These are phyloP conservation scores for Cheiracanthium punctorium DNA, from an alignment of 2,888 invertebrate species.

Conservation along the genomic window DNA sequence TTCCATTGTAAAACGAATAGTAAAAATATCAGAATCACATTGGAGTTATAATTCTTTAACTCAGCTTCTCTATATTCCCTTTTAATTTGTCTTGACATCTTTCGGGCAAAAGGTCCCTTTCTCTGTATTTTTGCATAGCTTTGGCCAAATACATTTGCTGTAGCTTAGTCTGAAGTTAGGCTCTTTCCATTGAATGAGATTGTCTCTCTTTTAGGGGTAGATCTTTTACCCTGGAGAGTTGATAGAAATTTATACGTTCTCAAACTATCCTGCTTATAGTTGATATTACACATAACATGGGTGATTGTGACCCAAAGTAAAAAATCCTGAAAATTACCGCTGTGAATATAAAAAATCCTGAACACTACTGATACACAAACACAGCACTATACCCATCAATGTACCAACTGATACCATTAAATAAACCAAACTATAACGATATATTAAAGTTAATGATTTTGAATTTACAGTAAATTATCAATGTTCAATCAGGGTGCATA, in stretches of 20 bases:
- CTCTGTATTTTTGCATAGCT: not conserved
- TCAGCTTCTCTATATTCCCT: not conserved
- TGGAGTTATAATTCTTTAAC: not conserved
- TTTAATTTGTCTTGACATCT: constrained; percentile 8
- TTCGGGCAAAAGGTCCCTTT: not conserved
- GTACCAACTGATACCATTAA: too few relatives aligned
- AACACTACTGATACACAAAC: too few relatives aligned
- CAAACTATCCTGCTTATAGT: constrained; percentile 12
- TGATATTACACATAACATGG: constrained; percentile 22
- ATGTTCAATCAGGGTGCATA: too few relatives aligned
- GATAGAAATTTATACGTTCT: constrained; percentile 19
- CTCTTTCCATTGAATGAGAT: constrained; percentile 8
- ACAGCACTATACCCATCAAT: too few relatives aligned
- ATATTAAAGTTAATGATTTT: too few relatives aligned
- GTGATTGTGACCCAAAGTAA: too few relatives aligned
- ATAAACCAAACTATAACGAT: too few relatives aligned
- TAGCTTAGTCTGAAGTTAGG: constrained; percentile 7
- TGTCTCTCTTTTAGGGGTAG: not conserved
- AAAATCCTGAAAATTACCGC: too few relatives aligned
- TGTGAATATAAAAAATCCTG: too few relatives aligned
- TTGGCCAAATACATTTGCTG: constrained; percentile 23
- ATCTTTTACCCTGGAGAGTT: not conserved
- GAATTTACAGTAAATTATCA: too few relatives aligned
- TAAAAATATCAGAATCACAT: not conserved
- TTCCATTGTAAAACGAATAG: not conserved